Evolutionary conservation across 2,113 vertebrate species (phyloP), one percentile per base, ranked within the genome.

Genomic region (Brachyistius frenatus): DNA sequence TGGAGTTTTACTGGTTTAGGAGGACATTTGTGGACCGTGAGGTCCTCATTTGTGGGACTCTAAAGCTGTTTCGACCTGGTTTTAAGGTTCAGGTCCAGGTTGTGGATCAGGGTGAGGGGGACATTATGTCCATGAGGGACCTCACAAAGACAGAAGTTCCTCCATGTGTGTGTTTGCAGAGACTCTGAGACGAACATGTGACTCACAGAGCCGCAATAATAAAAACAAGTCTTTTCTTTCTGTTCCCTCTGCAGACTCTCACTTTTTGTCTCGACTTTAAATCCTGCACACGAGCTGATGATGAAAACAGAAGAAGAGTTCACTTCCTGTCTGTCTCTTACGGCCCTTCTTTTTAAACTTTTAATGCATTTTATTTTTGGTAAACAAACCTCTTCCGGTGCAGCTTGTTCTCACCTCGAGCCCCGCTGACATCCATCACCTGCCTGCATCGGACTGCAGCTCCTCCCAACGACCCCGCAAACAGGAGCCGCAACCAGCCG

Each of bases 391-490:
- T 23, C 23, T 23, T 23, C 1, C 23, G 7, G 32, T 60, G 56
- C 5, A 36, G 35, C 52, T 30, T 1, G 75, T 87, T 0, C 87
- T 90, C 80, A 89, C 89, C 90, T 87, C 46, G 74, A 14, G 1
- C 66, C 37, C 31, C 47, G 58, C 49, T 76, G 79, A 73, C 81
- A 55, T 87, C 84, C 90, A 92, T 90, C 90, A 92, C 81, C 88
- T 89, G 88, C 37, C 83, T 66, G 83, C 90, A 91, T 90, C 73
- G 41, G 76, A 65, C 80, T 49, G 70, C 73, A 47, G 67, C 86
- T 74, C 84, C 67, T 83, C 78, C 81, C 72, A 44, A 10, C 54
- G 23, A 49, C 67, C 3, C 41, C 60, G 49, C 69, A 7, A 30
- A 3, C 30, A 0, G 0, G 41, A 1, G 23, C 1, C 9, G 5